A percentile compares a stretch with the other conserved stretches of the same genome.
phyloP scores from a whole-genome alignment of 2,797 vertebrate species.

The Clarias fuscus region DNA sequence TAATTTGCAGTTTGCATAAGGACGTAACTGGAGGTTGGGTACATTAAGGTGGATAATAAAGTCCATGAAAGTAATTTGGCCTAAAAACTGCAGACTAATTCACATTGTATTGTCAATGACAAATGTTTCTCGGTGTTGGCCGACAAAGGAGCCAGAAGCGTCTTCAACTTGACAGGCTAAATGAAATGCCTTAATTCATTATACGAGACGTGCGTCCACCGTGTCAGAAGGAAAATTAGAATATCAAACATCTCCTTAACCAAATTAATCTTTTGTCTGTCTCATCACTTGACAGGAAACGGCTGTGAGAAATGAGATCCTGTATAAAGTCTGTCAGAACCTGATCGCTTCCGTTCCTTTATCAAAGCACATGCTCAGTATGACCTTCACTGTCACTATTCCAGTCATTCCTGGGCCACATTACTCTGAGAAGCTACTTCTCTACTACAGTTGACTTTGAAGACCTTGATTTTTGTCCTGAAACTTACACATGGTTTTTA shows the following conservation, averaged over 20 bases:
- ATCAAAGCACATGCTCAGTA: neutral
- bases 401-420: neutral
- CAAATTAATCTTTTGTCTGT: constrained; percentile 3
- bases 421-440: neutral
- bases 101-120: neutral
- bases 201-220: neutral
- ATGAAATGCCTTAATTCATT: constrained; percentile 28
- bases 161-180: constrained; percentile 14
- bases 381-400: neutral
- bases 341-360: neutral
- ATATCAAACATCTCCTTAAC: constrained; percentile 26
- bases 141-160: neutral
- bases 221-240: constrained; percentile 15
- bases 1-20: neutral
- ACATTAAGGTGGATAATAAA: neutral
- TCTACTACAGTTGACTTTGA: neutral
- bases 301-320: constrained; percentile 15
- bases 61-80: neutral
- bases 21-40: neutral
- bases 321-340: neutral
- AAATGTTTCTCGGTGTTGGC: neutral
- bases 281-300: neutral
- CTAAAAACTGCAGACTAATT: neutral
- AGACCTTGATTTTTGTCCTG: neutral
- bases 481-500: neutral